Base-by-base conservation (phyloP, 64 coral and sea anemone species). In the Catalaphyllia jardinei region DNA sequence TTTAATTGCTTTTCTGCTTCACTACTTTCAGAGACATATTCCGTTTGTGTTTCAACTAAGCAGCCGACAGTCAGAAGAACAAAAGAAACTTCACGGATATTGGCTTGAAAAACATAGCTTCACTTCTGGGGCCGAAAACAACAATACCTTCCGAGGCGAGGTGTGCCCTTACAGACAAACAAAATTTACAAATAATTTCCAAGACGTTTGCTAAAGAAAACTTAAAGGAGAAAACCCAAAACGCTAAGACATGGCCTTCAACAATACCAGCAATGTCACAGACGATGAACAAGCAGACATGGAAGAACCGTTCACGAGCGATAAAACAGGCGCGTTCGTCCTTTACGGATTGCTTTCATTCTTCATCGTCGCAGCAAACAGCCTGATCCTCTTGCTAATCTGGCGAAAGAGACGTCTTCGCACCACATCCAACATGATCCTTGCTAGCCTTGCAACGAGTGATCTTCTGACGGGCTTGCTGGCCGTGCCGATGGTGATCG, bases 391-490 rank as follows among this genome's bases (percentile, higher is more conserved):
- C 2, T 16, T 72, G 29, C 49, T 92, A 15, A 54, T 92, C 11
- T 79, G 76, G 82, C 67, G 72, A 28, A 86, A 78, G 18, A 59
- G 60, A 30, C 63, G 67, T 25, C 62, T 92, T 5, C 82, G 90
- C 12, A 92, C 90, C 60, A 75, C 77, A 8, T 78, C 82, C 3
- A 92, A 92, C 75, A 67, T 64, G 3, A 87, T 92, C 15, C 83
- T 92, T 5, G 63, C 80, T 0, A 92, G 90, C 62, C 60, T 92
- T 11, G 90, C 90, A 24, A 61, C 65, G 8, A 92, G 90, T 28
- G 90, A 92, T 59, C 74, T 92, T 28, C 67, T 86, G 29, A 92
- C 90, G 8, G 90, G 90, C 25, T 28, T 92, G 3, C 24, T 87
- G 3, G 90, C 83, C 65, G 76, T 92, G 10, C 90, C 90, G 1